A percentile compares a stretch with the other conserved stretches of the same genome.
phyloP scores from a whole-genome alignment of 1,140 invertebrate genomes.

The Aradophagus sp. region DNA sequence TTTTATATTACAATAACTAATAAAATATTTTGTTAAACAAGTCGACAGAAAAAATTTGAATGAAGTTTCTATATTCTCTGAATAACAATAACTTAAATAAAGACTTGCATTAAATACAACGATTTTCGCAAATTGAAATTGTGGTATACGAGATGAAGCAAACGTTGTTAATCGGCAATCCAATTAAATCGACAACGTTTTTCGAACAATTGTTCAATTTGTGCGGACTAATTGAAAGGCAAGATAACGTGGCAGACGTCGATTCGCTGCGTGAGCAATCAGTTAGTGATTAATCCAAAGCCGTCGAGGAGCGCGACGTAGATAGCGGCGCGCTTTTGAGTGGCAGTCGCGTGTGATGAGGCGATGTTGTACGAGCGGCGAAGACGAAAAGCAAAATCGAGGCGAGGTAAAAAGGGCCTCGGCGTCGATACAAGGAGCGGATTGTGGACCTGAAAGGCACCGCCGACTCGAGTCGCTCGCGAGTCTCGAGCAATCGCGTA shows the following conservation, averaged over 20 bases:
- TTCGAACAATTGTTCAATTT: conserved; percentile 25
- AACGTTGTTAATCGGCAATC: too few species aligned
- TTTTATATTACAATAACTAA: too few species aligned
- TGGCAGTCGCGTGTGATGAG: conserved; percentile 65
- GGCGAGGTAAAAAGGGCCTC: conserved; percentile 58
- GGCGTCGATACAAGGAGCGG: conserved; percentile 72
- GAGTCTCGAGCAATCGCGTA: conserved; percentile 59
- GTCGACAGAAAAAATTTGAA: too few species aligned
- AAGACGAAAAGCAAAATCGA: conserved; percentile 66
- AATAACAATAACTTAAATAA: too few species aligned
- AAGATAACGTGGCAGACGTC: conserved; percentile 11
- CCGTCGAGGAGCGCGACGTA: conserved; percentile 45
- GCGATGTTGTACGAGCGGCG: conserved; percentile 66
- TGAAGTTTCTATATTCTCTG: too few species aligned
- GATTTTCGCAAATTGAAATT: too few species aligned
- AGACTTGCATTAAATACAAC: too few species aligned
- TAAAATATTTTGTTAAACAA: too few species aligned
- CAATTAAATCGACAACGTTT: not conserved
- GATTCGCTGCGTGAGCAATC: conserved; percentile 35
- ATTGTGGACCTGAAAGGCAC: conserved; percentile 68
- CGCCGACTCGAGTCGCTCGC: conserved; percentile 60
- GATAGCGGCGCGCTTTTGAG: conserved; percentile 51
- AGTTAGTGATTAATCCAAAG: conserved; percentile 49
- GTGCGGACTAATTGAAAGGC: conserved; percentile 17
- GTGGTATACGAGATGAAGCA: too few species aligned